Evolutionary conservation across 2,797 vertebrate genomes (phyloP), one percentile per base, ranked within the genome.

Genomic region (Pygocentrus nattereri): DNA sequence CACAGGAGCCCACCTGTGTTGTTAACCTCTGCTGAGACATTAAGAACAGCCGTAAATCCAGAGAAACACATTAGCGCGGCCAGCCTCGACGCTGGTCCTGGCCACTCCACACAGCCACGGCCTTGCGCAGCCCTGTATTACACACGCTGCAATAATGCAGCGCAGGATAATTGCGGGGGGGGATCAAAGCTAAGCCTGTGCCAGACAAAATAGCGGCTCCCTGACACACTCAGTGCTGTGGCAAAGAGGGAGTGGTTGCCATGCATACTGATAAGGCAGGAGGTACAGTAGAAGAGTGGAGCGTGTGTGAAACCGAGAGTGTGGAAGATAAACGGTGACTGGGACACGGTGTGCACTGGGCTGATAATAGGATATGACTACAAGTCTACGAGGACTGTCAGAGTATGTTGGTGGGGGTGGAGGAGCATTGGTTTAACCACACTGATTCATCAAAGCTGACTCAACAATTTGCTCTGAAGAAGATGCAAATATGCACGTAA

Each of bases 151-250:
- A 82, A 86, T 88, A 90, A 88, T 84, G 88, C 85, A 82, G 81
- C 82, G 1, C 74, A 84, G 89, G 89, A 86, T 92, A 93, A 93
- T 92, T 92, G 92, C 87, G 87, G 87, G 59, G 6, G 87, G 76
- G 88, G 90, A 93, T 94, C 89, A 89, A 83, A 91, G 90, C 86
- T 89, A 91, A 92, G 92, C 88, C 89, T 86, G 80, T 85, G 82
- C 83, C 86, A 87, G 88, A 92, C 82, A 89, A 84, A 85, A 86
- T 88, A 88, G 85, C 76, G 27, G 87, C 86, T 86, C 85, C 84
- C 85, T 52, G 78, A 78, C 83, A 82, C 74, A 85, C 71, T 79
- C 85, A 90, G 86, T 69, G 58, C 30, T n/a, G 59, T 44, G 59
- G 62, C 52, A 50, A 61, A 77, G 88, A 83, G 56, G 23, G 16